Evolutionary conservation across 2,888 invertebrate species (phyloP).

Genomic region (Apamea monoglypha): DNA sequence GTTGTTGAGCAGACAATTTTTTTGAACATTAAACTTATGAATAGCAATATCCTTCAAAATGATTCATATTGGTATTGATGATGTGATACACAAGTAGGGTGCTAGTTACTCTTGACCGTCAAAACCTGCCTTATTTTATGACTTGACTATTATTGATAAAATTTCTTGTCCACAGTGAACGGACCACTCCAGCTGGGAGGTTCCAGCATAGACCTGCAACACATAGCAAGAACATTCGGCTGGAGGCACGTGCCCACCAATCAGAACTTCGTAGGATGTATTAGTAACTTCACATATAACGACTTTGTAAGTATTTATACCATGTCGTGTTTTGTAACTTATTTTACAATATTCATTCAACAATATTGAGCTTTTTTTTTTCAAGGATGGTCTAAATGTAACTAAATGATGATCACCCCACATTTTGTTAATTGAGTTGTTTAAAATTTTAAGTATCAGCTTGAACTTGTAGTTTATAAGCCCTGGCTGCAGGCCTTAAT

Average conservation of each 20-base stretch:
- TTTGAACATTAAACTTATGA: too few species aligned
- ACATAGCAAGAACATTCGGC: constrained; percentile 91
- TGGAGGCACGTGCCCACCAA: constrained; percentile 93
- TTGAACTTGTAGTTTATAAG: neutral
- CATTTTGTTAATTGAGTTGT: neutral
- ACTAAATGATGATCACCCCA: constrained; percentile 9
- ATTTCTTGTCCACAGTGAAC: constrained; percentile 90
- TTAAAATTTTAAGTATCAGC: neutral
- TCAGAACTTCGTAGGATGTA: constrained; percentile 96
- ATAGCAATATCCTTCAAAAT: too few species aligned
- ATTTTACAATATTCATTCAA: neutral
- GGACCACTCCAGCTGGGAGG: constrained; percentile 97
- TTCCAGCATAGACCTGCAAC: constrained; percentile 91
- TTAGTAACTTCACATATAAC: constrained; percentile 97
- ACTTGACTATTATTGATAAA: neutral
- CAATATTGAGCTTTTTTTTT: too few species aligned
- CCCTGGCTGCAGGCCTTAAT: neutral
- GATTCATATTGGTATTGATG: too few species aligned
- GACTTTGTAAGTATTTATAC: constrained; percentile 88
- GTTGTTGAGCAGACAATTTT: too few species aligned
- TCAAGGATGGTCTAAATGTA: neutral
- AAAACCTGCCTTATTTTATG: neutral
- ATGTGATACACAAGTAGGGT: too few species aligned
- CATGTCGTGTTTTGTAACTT: neutral
- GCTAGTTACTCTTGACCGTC: neutral